phyloP scores from a whole-genome alignment of 2,888 invertebrate species.

The Heterodera filipjevi region DNA sequence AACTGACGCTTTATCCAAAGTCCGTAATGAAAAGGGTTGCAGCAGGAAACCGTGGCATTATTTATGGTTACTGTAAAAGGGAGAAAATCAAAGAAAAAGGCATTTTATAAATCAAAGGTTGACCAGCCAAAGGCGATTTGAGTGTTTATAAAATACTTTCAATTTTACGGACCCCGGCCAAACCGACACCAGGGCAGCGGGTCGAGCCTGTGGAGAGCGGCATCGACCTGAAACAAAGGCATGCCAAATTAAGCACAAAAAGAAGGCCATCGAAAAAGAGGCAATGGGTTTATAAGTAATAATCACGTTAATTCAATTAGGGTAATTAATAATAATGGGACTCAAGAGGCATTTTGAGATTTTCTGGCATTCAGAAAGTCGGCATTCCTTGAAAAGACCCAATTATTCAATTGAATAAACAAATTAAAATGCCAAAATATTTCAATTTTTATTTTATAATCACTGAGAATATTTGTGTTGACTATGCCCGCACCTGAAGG shows the following conservation, averaged over 20 bases:
- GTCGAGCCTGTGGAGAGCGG: slow-evolving; percentile 61
- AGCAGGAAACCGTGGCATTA: slow-evolving; percentile 63
- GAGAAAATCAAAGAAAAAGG: neutral
- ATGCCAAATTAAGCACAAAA: neutral
- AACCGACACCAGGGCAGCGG: slow-evolving; percentile 65
- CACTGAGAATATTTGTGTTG: neutral
- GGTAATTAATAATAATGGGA: no score
- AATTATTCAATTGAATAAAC: no score
- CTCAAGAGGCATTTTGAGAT: no score
- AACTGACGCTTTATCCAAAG: slow-evolving; percentile 60
- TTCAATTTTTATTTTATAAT: no score
- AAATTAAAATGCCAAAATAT: neutral
- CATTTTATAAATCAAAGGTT: neutral
- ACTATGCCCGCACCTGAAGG: slow-evolving; percentile 46
- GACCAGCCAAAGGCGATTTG: no score
- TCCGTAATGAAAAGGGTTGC: slow-evolving; percentile 64
- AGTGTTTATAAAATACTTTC: neutral
- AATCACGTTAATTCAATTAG: no score
- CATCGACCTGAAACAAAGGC: slow-evolving; percentile 50
- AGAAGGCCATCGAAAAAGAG: neutral
- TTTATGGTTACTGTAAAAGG: slow-evolving; percentile 55
- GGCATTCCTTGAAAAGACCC: no score
- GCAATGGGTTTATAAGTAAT: no score
- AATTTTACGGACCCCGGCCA: slow-evolving; percentile 43
- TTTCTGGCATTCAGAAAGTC: no score